These are phyloP conservation scores for Bergia sp. DNA, from an alignment of 92 coral and sea anemone genomes.

Conservation along the genomic window DNA sequence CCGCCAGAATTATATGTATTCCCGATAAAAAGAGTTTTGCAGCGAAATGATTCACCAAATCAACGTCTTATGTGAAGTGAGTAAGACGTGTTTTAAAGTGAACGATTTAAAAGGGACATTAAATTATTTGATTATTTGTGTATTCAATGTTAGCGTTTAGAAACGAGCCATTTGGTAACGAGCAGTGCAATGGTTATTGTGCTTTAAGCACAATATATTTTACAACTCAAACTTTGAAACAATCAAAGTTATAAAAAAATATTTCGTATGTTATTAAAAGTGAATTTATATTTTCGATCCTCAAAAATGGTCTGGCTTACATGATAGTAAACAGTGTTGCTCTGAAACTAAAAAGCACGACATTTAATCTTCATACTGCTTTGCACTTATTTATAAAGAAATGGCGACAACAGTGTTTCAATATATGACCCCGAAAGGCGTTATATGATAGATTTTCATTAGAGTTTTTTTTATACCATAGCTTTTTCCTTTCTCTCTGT, in stretches of 20 bases:
- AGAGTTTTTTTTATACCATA: no score
- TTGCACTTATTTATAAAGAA: no score
- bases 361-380: no score
- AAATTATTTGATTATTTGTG: slow-evolving; percentile 15
- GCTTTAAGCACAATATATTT: neutral
- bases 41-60: neutral
- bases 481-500: no score
- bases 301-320: neutral
- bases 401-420: no score
- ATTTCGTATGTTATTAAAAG: neutral
- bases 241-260: neutral
- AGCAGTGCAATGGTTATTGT: neutral
- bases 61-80: neutral
- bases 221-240: neutral
- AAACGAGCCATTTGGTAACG: neutral
- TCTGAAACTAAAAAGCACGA: neutral
- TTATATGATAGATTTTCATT: no score
- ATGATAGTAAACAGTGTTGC: neutral
- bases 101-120: neutral
- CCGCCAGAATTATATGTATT: no score
- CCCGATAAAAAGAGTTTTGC: neutral
- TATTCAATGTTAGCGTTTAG: neutral
- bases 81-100: neutral
- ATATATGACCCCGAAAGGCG: no score
- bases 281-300: neutral